These are phyloP conservation scores for Pinctada fucata DNA, from an alignment of 2,888 invertebrate species.

Conservation along the genomic window DNA sequence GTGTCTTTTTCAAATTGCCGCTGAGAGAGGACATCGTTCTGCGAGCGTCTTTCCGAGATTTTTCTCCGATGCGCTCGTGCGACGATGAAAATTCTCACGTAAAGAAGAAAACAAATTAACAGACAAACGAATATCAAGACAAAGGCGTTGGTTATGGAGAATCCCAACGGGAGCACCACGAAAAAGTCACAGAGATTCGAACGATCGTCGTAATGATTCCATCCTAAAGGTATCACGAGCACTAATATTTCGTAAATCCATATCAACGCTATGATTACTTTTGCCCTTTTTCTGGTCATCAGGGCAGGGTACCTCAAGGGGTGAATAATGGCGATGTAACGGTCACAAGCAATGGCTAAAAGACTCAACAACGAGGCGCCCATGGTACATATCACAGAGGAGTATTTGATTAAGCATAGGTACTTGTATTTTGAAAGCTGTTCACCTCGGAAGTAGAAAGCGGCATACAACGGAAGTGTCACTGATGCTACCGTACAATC, in stretches of 20 bases:
- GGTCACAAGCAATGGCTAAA: constrained; percentile 50
- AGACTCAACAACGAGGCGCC: constrained; percentile 51
- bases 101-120: constrained; percentile 38
- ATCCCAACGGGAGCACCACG: constrained; percentile 40
- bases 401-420: constrained; percentile 50
- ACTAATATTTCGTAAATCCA: constrained; percentile 48
- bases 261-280: constrained; percentile 33
- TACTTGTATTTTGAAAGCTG: constrained; percentile 33
- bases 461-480: constrained; percentile 48
- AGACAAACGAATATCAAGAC: constrained; percentile 41
- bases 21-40: background rate
- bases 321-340: constrained; percentile 53
- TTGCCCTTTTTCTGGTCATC: constrained; percentile 43
- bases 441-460: constrained; percentile 44
- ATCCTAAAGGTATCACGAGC: constrained; percentile 44
- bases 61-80: constrained; percentile 34
- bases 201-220: constrained; percentile 30
- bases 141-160: constrained; percentile 43
- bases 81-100: constrained; percentile 45
- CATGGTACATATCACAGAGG: constrained; percentile 42
- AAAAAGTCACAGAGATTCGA: constrained; percentile 47
- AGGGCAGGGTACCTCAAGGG: constrained; percentile 45
- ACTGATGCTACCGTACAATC: constrained; percentile 50
- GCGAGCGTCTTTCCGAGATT: constrained; percentile 14
- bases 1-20: constrained; percentile 30